Evolutionary conservation across 1,140 invertebrate species (phyloP), one percentile per base, ranked within the genome.

Genomic region (Cecropterus lyciades): DNA sequence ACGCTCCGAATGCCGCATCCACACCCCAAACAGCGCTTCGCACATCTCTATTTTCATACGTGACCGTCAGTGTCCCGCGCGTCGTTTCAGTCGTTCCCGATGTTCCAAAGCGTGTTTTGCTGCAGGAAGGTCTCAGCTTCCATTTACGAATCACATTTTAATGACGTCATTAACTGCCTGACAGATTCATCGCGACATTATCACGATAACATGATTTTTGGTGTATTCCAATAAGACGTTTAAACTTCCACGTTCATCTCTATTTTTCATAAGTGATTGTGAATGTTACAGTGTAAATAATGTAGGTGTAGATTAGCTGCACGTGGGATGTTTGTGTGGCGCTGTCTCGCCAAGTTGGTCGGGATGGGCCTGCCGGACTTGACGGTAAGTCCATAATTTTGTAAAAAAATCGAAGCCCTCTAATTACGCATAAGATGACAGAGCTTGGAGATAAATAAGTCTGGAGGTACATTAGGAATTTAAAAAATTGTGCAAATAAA

Each of bases 361-460:
- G 77, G 77, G 62, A 91, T 89, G 87, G 88, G 88, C 33, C 80
- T 89, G 72, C 85, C 87, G 51, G 86, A 91, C 79, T 77, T 88
- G 27, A 81, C 87, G 86, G 88, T 89, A 73, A 91, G 88, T 88
- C 13, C 16, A 6, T 43, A n/a, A n/a, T 40, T 40, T 40, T 40
- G n/a, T 40, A 30, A 20, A 20, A n/a, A 5, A 1, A 2, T 20
- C 20, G 20, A 20, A 5, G 20, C 20, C 20, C 20, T 1, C 5
- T 20, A 20, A 1, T 20, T 20, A 20, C 20, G 20, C 5, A 2
- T 20, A 20, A 20, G 20, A 20, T 20, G 20, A 5, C 1, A 20
- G 20, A 20, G 20, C 20, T 20, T 1, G 20, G 5, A 20, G 20
- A 20, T n/a, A n/a, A n/a, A n/a, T n/a, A n/a, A n/a, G n/a, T n/a